A percentile compares a stretch with the other conserved stretches of the same genome.
Conservation (phyloP, 2,888 invertebrate genomes). For the Clistopyga incitator region DNA sequence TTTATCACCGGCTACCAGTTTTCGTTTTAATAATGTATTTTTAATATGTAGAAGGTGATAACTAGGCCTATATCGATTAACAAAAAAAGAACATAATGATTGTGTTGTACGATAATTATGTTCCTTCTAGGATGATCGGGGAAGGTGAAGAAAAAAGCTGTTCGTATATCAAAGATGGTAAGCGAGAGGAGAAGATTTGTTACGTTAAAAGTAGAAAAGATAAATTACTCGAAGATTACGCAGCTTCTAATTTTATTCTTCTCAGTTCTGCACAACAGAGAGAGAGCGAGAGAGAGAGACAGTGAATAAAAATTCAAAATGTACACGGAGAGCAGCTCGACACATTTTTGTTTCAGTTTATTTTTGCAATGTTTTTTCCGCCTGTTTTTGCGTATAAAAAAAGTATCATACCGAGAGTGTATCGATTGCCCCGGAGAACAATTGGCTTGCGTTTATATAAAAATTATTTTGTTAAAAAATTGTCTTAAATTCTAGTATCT, state of each 20-base stretch:
- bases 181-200: conserved; percentile 37
- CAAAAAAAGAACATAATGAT: conserved; percentile 18
- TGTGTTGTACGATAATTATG: conserved; percentile 1
- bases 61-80: conserved; percentile 45
- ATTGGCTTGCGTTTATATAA: conserved; percentile 60
- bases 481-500: conserved; percentile 73
- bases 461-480: conserved; percentile 73
- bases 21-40: conserved; percentile 36
- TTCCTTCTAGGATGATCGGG: conserved; percentile 17
- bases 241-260: background rate
- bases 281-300: too few species aligned
- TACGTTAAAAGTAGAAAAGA: conserved; percentile 40
- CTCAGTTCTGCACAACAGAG: background rate
- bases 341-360: background rate
- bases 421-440: conserved; percentile 25
- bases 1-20: conserved; percentile 41
- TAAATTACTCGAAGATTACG: conserved; percentile 38
- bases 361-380: background rate
- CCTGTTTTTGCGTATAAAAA: conserved; percentile 22
- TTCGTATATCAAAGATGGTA: conserved; percentile 39
- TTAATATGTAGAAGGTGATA: conserved; percentile 48
- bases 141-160: conserved; percentile 16
- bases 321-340: background rate
- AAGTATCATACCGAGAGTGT: conserved; percentile 16
- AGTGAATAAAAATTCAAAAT: conserved; percentile 9